phyloP scores from a whole-genome alignment of 2,797 vertebrate genomes.

The Danio jaintianensis region DNA sequence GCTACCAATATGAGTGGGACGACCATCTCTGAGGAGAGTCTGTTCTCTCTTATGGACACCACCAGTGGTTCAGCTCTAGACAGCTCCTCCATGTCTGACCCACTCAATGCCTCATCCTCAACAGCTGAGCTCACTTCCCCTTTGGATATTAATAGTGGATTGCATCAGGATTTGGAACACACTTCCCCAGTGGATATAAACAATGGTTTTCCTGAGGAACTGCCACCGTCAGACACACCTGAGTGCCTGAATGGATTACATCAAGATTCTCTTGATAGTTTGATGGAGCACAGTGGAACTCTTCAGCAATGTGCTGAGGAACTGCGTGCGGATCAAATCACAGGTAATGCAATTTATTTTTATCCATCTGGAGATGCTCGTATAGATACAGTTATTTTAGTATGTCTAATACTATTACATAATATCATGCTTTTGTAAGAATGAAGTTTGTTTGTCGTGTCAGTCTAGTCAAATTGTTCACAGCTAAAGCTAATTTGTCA shows the following conservation, averaged over 20 bases:
- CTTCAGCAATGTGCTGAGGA: constrained; percentile 40
- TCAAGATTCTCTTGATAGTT: constrained; percentile 25
- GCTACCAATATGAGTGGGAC: neutral
- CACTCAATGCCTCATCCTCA: constrained; percentile 1
- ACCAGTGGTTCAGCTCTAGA: constrained; percentile 8
- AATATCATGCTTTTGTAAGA: neutral
- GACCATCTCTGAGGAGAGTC: neutral
- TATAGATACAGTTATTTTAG: neutral
- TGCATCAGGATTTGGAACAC: constrained; percentile 5
- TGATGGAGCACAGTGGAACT: constrained; percentile 20
- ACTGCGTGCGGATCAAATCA: neutral
- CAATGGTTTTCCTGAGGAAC: constrained; percentile 25
- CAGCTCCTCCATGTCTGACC: constrained; percentile 12
- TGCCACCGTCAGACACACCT: constrained; percentile 28
- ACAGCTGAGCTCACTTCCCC: constrained; percentile 10
- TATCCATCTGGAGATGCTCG: neutral
- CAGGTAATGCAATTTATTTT: constrained; percentile 49
- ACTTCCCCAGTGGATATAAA: constrained; percentile 41
- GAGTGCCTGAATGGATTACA: constrained; percentile 59
- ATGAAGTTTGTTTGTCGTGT: neutral
- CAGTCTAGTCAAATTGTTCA: neutral
- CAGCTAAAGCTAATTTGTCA: neutral
- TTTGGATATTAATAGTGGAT: constrained; percentile 43
- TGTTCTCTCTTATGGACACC: neutral
- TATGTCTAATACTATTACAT: neutral